Evolutionary conservation across 2,888 invertebrate genomes (phyloP), one percentile per base, ranked within the genome.

Genomic region (Drosophila mettleri): DNA sequence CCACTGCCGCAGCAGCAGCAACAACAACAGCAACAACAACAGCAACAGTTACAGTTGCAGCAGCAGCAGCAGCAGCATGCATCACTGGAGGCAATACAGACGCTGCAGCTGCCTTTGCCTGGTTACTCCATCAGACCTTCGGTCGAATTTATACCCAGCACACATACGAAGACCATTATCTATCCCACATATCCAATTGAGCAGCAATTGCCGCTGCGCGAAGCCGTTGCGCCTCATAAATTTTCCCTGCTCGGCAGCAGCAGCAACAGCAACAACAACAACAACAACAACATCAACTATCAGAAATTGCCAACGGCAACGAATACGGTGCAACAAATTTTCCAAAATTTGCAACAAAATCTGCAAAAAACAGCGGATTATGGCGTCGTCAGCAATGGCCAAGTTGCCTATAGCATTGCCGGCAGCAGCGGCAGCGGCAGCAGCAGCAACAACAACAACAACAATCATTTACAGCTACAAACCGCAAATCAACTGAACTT

Each of bases 141-240:
- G 14, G 81, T 92, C 61, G 92, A 92, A 91, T 80, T 93, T 92
- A 80, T 92, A 78, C 90, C 91, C 43, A 92, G 90, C 66, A 80
- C 89, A 68, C 85, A 83, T 41, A 88, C 82, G 31, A 91, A 90
- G 54, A 72, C 78, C 55, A 74, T 85, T 69, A 83, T 85, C 77
- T 85, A 85, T 77, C 86, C 83, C 53, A 82, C 89, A 80, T 91
- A 89, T 69, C 89, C 93, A 62, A 89, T 91, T 29, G 93, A 93
- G 78, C 94, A 94, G 79, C 94, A 94, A 81, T 91, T 94, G 66
- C 94, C 94, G 14, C 93, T 93, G 72, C 93, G 93, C 66, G 94
- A 94, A 75, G 93, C 94, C 29, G 83, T 88, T 88, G 67, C 85
- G 87, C 93, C 93, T 22, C 94, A 94, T 88, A 90, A 89, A 86